These are phyloP conservation scores for Pseudomyrmex dendroicus DNA, from an alignment of 1,140 invertebrate genomes.

Conservation along the genomic window DNA sequence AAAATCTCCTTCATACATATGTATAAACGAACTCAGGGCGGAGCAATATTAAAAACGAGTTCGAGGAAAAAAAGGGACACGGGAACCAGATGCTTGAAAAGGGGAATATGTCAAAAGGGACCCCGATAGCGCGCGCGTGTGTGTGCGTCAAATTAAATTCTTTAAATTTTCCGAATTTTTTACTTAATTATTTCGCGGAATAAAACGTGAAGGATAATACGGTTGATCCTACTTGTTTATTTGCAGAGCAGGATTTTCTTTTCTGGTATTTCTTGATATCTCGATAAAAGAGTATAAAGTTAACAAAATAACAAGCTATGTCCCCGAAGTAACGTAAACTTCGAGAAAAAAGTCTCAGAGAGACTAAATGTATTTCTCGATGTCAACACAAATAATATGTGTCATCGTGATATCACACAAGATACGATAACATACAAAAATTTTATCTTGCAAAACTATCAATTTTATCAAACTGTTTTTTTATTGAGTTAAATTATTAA, in stretches of 20 bases:
- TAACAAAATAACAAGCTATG: neutral
- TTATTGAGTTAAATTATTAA: neutral
- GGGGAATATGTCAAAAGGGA: conserved; percentile 13
- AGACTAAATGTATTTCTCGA: conserved; percentile 6
- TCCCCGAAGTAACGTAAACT: conserved; percentile 7
- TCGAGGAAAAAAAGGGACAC: conserved; percentile 27
- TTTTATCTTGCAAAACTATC: conserved; percentile 8
- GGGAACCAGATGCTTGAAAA: neutral
- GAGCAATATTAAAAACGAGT: conserved; percentile 75
- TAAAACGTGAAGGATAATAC: neutral
- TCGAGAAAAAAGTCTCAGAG: neutral
- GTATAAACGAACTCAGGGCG: conserved; percentile 67
- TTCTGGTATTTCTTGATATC: neutral
- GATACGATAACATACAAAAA: neutral
- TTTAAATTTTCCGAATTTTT: neutral
- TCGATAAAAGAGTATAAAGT: neutral
- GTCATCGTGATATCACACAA: neutral
- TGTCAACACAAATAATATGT: conserved; percentile 30
- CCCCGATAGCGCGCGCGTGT: neutral
- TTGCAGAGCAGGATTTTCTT: neutral
- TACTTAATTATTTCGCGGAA: conserved; percentile 22
- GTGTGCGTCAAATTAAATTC: conserved; percentile 59
- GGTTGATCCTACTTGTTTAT: neutral
- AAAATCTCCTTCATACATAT: conserved; percentile 76
- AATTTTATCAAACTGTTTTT: conserved; percentile 1